Evolutionary conservation across 2,113 vertebrate genomes (phyloP), one percentile per base, ranked within the genome.

Genomic region (Chionis minor): DNA sequence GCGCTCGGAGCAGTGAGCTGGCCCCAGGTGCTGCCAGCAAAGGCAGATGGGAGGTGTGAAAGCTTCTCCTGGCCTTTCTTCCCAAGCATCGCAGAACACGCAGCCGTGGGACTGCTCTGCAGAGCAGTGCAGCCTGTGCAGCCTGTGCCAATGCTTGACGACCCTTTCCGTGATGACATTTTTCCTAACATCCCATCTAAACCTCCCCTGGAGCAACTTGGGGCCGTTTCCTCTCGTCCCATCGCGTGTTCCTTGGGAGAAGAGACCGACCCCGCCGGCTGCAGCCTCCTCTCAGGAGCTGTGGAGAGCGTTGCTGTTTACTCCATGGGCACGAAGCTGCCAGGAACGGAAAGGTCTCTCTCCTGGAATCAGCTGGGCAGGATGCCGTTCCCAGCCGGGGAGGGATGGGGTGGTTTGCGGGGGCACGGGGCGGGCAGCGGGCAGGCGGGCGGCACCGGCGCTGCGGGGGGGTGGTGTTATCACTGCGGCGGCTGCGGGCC

Each of bases 61-160:
- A 38, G 23, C n/a, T 75, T 33, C 55, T 20, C 19, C 28, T 38
- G 4, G 8, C 47, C 42, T 40, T 61, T 30, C 38, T 16, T 55
- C 61, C 24, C 6, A 8, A 42, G 26, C 12, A 14, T 2, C 4
- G 32, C 33, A 7, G 32, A 18, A 27, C 1, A 11, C 4, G 5
- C 49, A 10, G 17, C 49, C 27, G 3, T 2, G 65, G 70, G 13
- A 8, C 63, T 17, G 63, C 42, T 35, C 42, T 14, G 51, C 63
- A 38, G 56, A 12, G 6, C 1, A 10, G 6, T 49, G 62, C 30
- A 1, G 3, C 5, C 13, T 44, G 44, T 14, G 44, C 44, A 44
- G 44, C 44, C 44, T 44, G 44, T 44, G 12, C 44, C 44, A 44
- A 44, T 44, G 44, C 44, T 44, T 44, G 44, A 44, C 15, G 14